Percentiles rank a stretch among this genome's conserved stretches.
These are phyloP conservation scores for Ferdinandea cuprea DNA, from an alignment of 2,888 invertebrate genomes.

Conservation along the genomic window DNA sequence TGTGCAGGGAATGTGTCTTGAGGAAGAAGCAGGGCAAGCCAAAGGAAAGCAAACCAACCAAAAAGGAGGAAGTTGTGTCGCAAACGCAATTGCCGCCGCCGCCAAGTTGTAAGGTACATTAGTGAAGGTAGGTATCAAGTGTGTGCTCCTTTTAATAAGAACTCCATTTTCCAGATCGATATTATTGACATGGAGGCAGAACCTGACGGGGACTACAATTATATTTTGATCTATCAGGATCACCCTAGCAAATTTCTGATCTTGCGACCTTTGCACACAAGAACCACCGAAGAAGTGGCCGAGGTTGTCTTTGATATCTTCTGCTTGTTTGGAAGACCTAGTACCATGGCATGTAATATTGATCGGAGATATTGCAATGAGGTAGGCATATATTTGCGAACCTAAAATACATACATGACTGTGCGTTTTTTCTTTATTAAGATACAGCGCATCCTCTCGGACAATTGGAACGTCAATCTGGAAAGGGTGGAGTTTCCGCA, in stretches of 20 bases:
- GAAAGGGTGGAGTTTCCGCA: background rate
- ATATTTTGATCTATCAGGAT: conserved; percentile 77
- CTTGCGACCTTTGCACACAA: conserved; percentile 78
- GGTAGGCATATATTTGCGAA: background rate
- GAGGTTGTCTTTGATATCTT: conserved; percentile 80
- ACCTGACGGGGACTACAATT: conserved; percentile 78
- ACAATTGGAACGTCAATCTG: conserved; percentile 14
- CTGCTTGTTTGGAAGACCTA: conserved; percentile 77
- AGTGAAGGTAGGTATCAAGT: background rate
- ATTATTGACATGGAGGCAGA: conserved; percentile 80
- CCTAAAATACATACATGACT: background rate
- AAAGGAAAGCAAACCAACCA: background rate
- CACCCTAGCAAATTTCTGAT: conserved; percentile 81
- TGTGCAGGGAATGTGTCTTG: conserved; percentile 61
- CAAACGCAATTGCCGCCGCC: conserved; percentile 62
- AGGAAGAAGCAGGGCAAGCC: conserved; percentile 31
- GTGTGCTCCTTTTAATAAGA: background rate
- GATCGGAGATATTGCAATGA: conserved; percentile 8
- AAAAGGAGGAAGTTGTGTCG: too few species aligned
- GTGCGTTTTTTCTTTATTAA: background rate
- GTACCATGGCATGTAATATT: background rate
- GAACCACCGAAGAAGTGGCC: conserved; percentile 80
- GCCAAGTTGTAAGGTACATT: conserved; percentile 78
- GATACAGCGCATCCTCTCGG: conserved; percentile 13
- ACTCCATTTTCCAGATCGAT: conserved; percentile 68